These are phyloP conservation scores for Ctenomys sociabilis DNA, from an alignment of 2,113 vertebrate species.

Conservation along the genomic window DNA sequence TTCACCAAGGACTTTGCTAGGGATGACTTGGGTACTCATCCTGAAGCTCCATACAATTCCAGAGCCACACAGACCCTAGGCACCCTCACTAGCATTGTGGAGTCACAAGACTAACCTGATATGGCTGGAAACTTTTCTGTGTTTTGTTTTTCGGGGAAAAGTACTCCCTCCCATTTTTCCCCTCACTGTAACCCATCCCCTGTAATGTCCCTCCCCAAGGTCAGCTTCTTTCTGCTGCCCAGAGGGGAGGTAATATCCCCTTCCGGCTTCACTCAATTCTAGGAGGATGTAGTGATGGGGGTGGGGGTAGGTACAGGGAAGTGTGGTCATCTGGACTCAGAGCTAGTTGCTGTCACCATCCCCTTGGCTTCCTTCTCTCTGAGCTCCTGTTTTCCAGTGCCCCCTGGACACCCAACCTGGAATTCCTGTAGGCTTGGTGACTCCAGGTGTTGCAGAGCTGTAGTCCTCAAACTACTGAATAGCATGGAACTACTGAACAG, in stretches of 20 bases:
- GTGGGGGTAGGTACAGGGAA: background rate
- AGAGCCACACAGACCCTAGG: background rate
- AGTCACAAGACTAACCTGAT: constrained; percentile 54
- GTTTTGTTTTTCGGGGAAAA: constrained; percentile 66
- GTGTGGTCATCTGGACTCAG: constrained; percentile 59
- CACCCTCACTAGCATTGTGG: background rate
- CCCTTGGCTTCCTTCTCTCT: background rate
- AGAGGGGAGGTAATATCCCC: constrained; percentile 78
- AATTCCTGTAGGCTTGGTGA: background rate
- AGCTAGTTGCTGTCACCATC: background rate
- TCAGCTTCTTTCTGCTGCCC: constrained; percentile 86
- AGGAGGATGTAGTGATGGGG: constrained; percentile 65
- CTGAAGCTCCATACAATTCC: constrained; percentile 12
- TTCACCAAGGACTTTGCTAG: background rate
- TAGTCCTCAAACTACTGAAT: background rate
- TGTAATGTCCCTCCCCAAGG: constrained; percentile 75
- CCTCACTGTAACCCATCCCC: constrained; percentile 59
- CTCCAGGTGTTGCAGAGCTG: background rate
- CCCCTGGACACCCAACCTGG: background rate
- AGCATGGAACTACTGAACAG: background rate
- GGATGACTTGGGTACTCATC: background rate
- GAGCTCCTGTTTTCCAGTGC: background rate
- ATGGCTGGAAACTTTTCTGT: constrained; percentile 74
- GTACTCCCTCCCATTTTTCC: constrained; percentile 67
- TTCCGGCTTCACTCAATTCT: constrained; percentile 66